Percentiles rank a stretch among this genome's conserved stretches.
Conservation (phyloP, 2,888 invertebrate genomes). For the Anthophora plumipes region DNA sequence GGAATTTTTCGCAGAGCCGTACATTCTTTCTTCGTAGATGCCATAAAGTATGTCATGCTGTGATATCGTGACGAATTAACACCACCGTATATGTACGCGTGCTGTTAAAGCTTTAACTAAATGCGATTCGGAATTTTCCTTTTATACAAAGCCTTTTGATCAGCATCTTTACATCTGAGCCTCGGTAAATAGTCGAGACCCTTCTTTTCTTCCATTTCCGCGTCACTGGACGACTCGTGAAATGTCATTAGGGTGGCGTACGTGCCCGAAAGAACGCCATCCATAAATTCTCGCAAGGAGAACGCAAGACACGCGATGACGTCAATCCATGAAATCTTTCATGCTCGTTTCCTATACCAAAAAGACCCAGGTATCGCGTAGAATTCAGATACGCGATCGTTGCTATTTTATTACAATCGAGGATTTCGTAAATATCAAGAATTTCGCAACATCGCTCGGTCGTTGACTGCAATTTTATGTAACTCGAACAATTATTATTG, state of each 20-base stretch:
- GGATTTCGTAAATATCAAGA: background rate
- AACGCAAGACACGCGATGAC: conserved; percentile 52
- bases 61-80: no score
- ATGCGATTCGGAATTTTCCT: no score
- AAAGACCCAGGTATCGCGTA: background rate
- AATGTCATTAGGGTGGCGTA: conserved; percentile 55
- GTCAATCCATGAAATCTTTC: conserved; percentile 42
- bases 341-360: conserved; percentile 2
- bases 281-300: conserved; percentile 38
- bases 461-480: conserved; percentile 30
- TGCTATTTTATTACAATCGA: background rate
- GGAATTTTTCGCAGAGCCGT: background rate
- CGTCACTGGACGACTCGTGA: background rate
- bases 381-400: conserved; percentile 13
- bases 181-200: background rate
- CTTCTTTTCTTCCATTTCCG: conserved; percentile 18
- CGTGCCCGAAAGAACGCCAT: conserved; percentile 65
- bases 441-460: conserved; percentile 7
- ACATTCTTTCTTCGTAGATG: background rate
- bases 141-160: no score
- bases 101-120: no score
- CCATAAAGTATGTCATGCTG: no score
- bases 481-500: conserved; percentile 20
- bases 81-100: no score
- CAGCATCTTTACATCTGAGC: background rate